phyloP scores from a whole-genome alignment of 1,140 invertebrate genomes.

The Anoplolepis gracilipes region DNA sequence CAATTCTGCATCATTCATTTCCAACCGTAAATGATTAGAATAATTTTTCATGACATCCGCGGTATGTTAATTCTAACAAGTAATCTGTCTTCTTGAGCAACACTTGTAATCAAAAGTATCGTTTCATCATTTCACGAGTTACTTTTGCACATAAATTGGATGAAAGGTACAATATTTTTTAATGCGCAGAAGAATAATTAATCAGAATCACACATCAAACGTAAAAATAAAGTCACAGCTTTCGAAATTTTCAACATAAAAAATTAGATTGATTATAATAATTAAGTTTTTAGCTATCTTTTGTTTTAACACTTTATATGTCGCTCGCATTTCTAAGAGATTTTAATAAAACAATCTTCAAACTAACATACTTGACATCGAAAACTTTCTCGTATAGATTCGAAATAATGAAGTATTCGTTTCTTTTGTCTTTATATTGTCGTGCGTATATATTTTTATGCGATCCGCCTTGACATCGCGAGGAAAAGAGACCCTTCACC shows the following conservation, averaged over 20 bases:
- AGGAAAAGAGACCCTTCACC: slow-evolving; percentile 61
- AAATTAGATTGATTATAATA: neutral
- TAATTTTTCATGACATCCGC: slow-evolving; percentile 29
- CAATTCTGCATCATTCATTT: slow-evolving; percentile 45
- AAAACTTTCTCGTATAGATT: neutral
- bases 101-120: slow-evolving; percentile 16
- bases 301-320: neutral
- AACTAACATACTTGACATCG: neutral
- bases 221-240: slow-evolving; percentile 4
- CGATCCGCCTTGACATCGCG: slow-evolving; percentile 11
- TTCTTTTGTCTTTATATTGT: neutral
- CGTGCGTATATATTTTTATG: slow-evolving; percentile 1
- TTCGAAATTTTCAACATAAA: neutral
- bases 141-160: slow-evolving; percentile 25
- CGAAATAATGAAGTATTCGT: neutral
- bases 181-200: slow-evolving; percentile 39
- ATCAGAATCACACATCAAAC: slow-evolving; percentile 10
- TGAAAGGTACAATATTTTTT: slow-evolving; percentile 17
- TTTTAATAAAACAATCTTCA: neutral
- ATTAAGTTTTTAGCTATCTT: neutral
- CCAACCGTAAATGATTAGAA: slow-evolving; percentile 28
- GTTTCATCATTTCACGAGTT: slow-evolving; percentile 37
- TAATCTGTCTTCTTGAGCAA: slow-evolving; percentile 47
- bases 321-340: neutral
- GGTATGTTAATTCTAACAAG: slow-evolving; percentile 39